Conservation (phyloP, 1,140 invertebrate species). For the Euglossa dilemma region DNA sequence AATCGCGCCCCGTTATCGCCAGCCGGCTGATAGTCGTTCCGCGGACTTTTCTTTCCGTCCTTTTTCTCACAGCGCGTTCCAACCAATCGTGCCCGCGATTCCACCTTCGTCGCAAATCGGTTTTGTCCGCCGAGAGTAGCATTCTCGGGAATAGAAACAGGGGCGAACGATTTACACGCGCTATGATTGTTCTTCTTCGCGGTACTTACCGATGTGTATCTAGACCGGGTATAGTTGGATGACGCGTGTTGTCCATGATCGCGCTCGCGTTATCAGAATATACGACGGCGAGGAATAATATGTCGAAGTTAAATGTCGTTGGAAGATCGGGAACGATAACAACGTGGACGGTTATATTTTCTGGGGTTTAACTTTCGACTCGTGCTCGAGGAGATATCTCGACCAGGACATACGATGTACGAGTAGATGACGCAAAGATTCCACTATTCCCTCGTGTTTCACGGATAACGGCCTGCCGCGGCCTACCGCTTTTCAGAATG, state of each 20-base stretch:
- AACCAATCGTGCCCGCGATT: not conserved
- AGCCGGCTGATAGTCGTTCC: not conserved
- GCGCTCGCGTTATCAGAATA: not conserved
- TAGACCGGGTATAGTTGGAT: not conserved
- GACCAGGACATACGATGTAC: not conserved
- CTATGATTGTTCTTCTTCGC: slow-evolving; percentile 33
- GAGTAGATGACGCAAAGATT: not conserved
- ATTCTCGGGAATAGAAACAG: slow-evolving; percentile 3
- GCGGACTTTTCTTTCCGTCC: not conserved
- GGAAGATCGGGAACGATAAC: not conserved
- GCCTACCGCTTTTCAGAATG: not conserved
- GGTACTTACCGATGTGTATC: slow-evolving; percentile 4
- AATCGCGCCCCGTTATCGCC: not conserved
- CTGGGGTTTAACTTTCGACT: not conserved
- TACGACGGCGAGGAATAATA: not conserved
- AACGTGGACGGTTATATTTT: not conserved
- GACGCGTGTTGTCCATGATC: not conserved
- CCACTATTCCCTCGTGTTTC: not conserved
- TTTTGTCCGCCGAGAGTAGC: not conserved
- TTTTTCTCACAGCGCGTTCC: not conserved
- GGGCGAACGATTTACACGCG: not conserved
- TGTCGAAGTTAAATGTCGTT: not conserved
- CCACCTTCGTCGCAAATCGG: not conserved
- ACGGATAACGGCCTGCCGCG: not conserved
- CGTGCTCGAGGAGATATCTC: not conserved